A percentile compares a stretch with the other conserved stretches of the same genome.
Evolutionary conservation across 1,140 invertebrate species (phyloP).

Genomic region (Drosophila equinoxialis): DNA sequence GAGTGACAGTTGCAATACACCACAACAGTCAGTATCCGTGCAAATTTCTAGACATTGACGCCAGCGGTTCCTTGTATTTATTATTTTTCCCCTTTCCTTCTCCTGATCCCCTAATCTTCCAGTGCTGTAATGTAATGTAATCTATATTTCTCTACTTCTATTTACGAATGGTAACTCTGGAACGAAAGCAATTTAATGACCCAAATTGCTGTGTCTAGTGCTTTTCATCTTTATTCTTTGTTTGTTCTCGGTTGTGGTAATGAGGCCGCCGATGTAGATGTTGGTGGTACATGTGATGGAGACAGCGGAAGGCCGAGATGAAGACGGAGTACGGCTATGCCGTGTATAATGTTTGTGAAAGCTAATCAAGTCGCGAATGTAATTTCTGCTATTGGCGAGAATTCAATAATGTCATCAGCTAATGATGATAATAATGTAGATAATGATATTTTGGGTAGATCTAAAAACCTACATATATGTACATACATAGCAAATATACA

Average conservation of each 20-base stretch:
- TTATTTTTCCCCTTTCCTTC: background rate
- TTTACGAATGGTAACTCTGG: background rate
- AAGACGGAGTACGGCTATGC: background rate
- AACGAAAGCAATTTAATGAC: conserved; percentile 6
- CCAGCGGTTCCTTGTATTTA: too few species aligned
- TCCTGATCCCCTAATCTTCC: too few species aligned
- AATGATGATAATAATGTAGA: background rate
- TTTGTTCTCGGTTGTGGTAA: conserved; percentile 4
- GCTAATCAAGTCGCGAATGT: conserved; percentile 22
- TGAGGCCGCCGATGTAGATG: background rate
- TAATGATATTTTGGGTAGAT: background rate
- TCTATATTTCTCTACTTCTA: background rate
- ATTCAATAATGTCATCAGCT: conserved; percentile 11
- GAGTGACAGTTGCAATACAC: conserved; percentile 11
- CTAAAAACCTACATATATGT: background rate
- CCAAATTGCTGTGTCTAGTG: conserved; percentile 3
- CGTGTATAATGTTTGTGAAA: conserved; percentile 40
- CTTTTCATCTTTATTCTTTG: conserved; percentile 10
- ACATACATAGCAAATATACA: background rate
- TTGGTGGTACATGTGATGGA: background rate
- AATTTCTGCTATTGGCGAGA: conserved; percentile 24
- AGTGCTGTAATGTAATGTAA: background rate
- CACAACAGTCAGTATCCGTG: conserved; percentile 7
- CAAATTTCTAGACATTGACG: conserved; percentile 1
- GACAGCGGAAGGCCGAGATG: too few species aligned